Conservation (phyloP, 2,113 vertebrate species). For the Lasiurus cinereus region DNA sequence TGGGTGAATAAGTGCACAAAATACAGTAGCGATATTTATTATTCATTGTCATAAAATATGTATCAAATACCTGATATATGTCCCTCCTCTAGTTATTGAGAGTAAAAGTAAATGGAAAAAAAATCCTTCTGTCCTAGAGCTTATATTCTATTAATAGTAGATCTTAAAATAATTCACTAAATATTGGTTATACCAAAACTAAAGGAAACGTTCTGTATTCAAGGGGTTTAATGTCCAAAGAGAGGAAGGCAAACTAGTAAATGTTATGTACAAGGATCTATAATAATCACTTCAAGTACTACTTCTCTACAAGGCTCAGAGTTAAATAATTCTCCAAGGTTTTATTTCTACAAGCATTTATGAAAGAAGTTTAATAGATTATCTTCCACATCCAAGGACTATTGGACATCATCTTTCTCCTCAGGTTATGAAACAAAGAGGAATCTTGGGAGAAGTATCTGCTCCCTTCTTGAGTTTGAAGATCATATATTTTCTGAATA, state of each 20-base stretch:
- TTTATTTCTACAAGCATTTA: not conserved
- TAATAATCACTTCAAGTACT: not conserved
- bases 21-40: not conserved
- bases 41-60: not conserved
- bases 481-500: not conserved
- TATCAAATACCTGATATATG: not conserved
- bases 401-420: not conserved
- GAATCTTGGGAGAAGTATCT: not conserved
- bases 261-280: not conserved
- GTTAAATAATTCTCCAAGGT: not conserved
- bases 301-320: not conserved
- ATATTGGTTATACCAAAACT: not conserved
- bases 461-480: not conserved
- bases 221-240: not conserved
- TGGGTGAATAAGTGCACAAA: not conserved
- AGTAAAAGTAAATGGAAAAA: not conserved
- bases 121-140: not conserved
- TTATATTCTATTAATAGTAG: not conserved
- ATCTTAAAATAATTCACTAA: not conserved
- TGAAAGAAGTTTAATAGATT: not conserved
- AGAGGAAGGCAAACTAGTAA: not conserved
- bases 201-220: not conserved
- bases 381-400: not conserved
- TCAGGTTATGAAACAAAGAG: not conserved
- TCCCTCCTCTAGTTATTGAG: not conserved